Percentiles rank a stretch among this genome's conserved stretches.
Evolutionary conservation across 2,113 vertebrate species (phyloP).

Genomic region (Pelmatolapia mariae): DNA sequence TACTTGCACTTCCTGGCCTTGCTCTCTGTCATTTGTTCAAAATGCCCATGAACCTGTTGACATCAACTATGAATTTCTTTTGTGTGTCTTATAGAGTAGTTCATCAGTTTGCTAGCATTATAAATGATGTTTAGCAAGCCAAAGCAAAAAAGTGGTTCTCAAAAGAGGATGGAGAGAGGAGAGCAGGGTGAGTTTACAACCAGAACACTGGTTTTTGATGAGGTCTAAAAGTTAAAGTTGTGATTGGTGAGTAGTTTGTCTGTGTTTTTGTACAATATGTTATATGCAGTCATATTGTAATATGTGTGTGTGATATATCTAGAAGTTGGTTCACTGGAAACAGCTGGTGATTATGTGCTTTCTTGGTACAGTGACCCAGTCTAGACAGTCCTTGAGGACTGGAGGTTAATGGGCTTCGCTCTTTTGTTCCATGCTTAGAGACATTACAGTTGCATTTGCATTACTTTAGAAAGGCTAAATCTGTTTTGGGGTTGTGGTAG

Average conservation of each 20-base stretch:
- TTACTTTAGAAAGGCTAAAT: neutral
- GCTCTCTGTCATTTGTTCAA: neutral
- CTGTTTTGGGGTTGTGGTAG: neutral
- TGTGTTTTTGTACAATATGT: neutral
- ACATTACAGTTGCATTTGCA: neutral
- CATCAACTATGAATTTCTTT: neutral
- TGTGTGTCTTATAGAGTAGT: neutral
- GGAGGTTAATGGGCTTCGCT: neutral
- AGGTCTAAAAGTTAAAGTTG: neutral
- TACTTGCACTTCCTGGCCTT: neutral
- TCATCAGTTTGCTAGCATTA: neutral
- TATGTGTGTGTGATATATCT: neutral
- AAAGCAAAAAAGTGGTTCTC: neutral
- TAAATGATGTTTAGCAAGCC: neutral
- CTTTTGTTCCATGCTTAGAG: neutral
- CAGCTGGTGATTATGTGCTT: neutral
- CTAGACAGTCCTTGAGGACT: neutral
- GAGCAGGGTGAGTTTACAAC: neutral
- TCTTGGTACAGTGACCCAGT: neutral
- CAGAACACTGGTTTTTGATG: neutral
- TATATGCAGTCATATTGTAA: neutral
- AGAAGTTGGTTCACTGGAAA: neutral
- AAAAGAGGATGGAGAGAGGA: neutral
- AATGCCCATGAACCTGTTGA: neutral
- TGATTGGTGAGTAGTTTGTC: neutral